A percentile compares a stretch with the other conserved stretches of the same genome.
These are phyloP conservation scores for Chironomus tentans DNA, from an alignment of 2,888 invertebrate species.

Conservation along the genomic window DNA sequence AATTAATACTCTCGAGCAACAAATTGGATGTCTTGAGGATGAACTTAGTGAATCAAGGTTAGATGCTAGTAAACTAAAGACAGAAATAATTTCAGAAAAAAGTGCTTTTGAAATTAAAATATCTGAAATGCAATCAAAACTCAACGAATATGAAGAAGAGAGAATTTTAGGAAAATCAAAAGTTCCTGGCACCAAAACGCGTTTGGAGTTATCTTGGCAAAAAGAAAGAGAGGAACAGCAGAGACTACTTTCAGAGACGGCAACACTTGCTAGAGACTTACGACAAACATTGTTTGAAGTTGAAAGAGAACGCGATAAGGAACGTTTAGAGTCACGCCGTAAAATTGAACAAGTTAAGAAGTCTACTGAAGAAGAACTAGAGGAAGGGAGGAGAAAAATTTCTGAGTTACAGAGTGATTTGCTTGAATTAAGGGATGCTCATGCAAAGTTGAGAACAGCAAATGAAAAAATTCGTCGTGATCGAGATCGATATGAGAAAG, in stretches of 20 bases:
- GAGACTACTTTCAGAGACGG: constrained; percentile 79
- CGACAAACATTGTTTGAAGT: constrained; percentile 82
- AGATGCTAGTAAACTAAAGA: constrained; percentile 73
- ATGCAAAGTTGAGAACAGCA: constrained; percentile 81
- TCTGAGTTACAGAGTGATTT: constrained; percentile 78
- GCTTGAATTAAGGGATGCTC: constrained; percentile 79
- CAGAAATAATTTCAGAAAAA: constrained; percentile 80
- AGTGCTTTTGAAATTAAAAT: constrained; percentile 78
- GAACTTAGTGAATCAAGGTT: constrained; percentile 76
- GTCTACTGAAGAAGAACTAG: constrained; percentile 78
- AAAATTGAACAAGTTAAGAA: constrained; percentile 77
- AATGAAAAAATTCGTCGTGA: constrained; percentile 84
- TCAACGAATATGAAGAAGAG: constrained; percentile 86
- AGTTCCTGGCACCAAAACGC: constrained; percentile 74
- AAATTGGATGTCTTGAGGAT: constrained; percentile 77
- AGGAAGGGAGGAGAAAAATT: constrained; percentile 78
- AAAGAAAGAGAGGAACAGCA: constrained; percentile 90
- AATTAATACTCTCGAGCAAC: constrained; percentile 67
- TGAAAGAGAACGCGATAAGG: constrained; percentile 82
- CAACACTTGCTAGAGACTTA: constrained; percentile 77
- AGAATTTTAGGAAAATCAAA: constrained; percentile 71
- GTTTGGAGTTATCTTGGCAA: constrained; percentile 88
- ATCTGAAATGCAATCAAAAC: constrained; percentile 78
- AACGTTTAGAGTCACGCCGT: constrained; percentile 75
- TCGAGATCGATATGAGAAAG: constrained; percentile 75